Conservation (phyloP, 2,888 invertebrate genomes). For the Euproctis similis region DNA sequence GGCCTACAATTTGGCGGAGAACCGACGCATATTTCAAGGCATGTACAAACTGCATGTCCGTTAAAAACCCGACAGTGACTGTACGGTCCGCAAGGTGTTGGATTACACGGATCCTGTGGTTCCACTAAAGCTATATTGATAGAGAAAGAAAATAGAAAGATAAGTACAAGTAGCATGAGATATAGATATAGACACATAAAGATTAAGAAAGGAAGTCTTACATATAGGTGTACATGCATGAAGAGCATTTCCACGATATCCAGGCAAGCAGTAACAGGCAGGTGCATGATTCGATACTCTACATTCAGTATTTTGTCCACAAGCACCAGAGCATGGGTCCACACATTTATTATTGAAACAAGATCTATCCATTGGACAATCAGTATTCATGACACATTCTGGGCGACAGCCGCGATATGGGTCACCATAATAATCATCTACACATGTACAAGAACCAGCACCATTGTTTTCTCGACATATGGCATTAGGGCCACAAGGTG, state of each 20-base stretch:
- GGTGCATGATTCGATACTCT: conserved; percentile 84
- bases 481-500: conserved; percentile 87
- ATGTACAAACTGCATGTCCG: conserved; percentile 85
- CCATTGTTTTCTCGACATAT: conserved; percentile 84
- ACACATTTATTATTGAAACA: conserved; percentile 87
- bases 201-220: conserved; percentile 71
- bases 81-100: conserved; percentile 87
- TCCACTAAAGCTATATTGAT: conserved; percentile 59
- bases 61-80: conserved; percentile 83
- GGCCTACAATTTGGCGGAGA: conserved; percentile 85
- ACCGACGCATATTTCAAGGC: conserved; percentile 82
- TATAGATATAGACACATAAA: conserved; percentile 37
- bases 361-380: conserved; percentile 81
- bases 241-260: conserved; percentile 83
- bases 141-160: conserved; percentile 37
- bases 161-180: conserved; percentile 26
- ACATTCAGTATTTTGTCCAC: conserved; percentile 86
- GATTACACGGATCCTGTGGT: conserved; percentile 80
- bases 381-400: conserved; percentile 87
- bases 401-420: conserved; percentile 86
- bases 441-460: conserved; percentile 85
- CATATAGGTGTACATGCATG: conserved; percentile 78
- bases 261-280: conserved; percentile 83
- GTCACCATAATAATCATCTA: conserved; percentile 84
- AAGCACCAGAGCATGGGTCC: conserved; percentile 85